phyloP scores from a whole-genome alignment of 2,797 vertebrate genomes.

The Brotula barbata region DNA sequence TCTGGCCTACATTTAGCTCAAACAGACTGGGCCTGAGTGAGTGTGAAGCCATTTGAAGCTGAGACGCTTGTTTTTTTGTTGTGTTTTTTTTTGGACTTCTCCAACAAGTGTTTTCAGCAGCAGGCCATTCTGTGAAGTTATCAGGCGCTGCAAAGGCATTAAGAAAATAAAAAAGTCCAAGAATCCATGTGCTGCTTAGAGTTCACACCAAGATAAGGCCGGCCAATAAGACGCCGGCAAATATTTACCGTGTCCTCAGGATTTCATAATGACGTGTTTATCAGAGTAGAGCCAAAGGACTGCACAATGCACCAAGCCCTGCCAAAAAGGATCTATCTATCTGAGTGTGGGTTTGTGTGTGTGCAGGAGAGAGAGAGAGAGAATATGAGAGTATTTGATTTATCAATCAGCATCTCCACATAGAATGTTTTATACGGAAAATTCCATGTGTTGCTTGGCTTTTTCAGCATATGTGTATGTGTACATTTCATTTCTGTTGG shows the following conservation, averaged over 20 bases:
- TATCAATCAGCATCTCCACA: slow-evolving; percentile 38
- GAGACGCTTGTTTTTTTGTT: slow-evolving; percentile 3
- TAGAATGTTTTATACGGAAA: slow-evolving; percentile 25
- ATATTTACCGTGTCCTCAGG: slow-evolving; percentile 82
- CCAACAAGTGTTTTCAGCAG: slow-evolving; percentile 41
- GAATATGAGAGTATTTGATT: slow-evolving; percentile 10
- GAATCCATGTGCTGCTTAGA: slow-evolving; percentile 70
- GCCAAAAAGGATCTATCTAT: slow-evolving; percentile 61
- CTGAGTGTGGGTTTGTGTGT: slow-evolving; percentile 43
- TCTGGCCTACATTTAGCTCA: slow-evolving; percentile 16
- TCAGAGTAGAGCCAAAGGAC: slow-evolving; percentile 68
- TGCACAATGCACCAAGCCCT: slow-evolving; percentile 51
- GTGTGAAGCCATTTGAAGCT: not conserved
- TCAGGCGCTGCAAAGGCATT: slow-evolving; percentile 67
- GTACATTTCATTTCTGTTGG: slow-evolving; percentile 25
- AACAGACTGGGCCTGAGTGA: not conserved
- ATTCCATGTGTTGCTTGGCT: slow-evolving; percentile 15
- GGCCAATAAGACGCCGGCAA: slow-evolving; percentile 72
- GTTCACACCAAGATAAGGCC: slow-evolving; percentile 79
- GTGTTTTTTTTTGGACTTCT: no score
- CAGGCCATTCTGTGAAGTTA: slow-evolving; percentile 56
- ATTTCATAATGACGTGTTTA: slow-evolving; percentile 83
- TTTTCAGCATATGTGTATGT: slow-evolving; percentile 14
- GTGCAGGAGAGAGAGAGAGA: slow-evolving; percentile 8
- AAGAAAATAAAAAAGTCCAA: slow-evolving; percentile 72